Conservation (phyloP, 1,140 invertebrate species). For the Galendromus occidentalis region DNA sequence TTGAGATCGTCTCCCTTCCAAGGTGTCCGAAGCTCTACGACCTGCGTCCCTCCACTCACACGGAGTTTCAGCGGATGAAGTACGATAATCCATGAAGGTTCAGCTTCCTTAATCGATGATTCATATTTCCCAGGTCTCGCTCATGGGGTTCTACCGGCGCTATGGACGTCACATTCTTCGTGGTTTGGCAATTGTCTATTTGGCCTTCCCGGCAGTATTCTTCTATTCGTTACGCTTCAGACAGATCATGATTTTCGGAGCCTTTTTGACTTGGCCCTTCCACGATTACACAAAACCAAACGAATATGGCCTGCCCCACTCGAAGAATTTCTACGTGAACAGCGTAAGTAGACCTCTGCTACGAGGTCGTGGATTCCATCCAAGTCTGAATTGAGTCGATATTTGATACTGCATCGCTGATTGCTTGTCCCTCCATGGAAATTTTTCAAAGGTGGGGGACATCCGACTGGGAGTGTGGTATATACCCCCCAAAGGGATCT, state of each 20-base stretch:
- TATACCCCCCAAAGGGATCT: neutral
- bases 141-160: too few relatives aligned
- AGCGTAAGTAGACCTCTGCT: neutral
- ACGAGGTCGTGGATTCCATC: too few relatives aligned
- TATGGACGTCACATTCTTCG: neutral
- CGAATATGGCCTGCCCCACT: neutral
- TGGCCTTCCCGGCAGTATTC: neutral
- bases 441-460: neutral
- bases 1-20: too few relatives aligned
- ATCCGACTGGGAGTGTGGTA: slow-evolving; percentile 1
- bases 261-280: neutral
- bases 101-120: too few relatives aligned
- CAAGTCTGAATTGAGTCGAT: too few relatives aligned
- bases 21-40: too few relatives aligned
- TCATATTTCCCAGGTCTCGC: too few relatives aligned
- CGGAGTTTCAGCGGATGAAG: too few relatives aligned
- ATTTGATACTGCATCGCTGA: neutral
- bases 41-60: too few relatives aligned
- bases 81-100: too few relatives aligned
- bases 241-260: neutral
- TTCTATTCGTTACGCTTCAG: neutral
- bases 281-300: neutral
- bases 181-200: neutral
- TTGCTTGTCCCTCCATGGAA: neutral
- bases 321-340: slow-evolving; percentile 5